These are phyloP conservation scores for Onychomys arenicola DNA, from an alignment of 2,797 vertebrate genomes.

Conservation along the genomic window DNA sequence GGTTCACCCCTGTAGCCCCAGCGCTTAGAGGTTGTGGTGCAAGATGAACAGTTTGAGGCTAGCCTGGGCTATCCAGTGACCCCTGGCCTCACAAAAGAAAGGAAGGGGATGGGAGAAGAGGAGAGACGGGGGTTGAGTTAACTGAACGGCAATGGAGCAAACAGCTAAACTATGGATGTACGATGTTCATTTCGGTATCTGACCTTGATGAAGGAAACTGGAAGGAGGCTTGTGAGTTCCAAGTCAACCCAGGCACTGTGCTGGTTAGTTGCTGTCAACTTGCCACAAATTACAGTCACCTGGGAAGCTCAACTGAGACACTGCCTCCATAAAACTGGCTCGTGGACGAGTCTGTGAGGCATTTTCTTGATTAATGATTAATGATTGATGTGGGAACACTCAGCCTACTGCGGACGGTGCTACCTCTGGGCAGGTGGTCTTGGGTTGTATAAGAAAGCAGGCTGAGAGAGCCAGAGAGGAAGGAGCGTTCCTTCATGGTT, in stretches of 20 bases:
- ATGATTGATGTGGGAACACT: no score
- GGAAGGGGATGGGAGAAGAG: no score
- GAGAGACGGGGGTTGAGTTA: not conserved
- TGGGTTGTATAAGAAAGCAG: not conserved
- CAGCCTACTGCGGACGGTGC: not conserved
- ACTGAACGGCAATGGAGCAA: not conserved
- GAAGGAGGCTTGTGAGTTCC: not conserved
- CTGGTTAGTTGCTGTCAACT: not conserved
- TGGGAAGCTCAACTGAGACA: not conserved
- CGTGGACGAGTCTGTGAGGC: no score
- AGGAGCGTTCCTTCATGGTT: no score
- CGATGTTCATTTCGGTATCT: not conserved
- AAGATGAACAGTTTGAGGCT: not conserved
- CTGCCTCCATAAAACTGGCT: not conserved
- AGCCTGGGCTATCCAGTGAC: not conserved
- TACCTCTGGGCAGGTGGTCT: not conserved
- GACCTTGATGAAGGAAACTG: not conserved
- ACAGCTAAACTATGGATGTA: not conserved
- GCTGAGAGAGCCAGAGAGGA: not conserved
- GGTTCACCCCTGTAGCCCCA: not conserved
- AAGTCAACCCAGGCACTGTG: not conserved
- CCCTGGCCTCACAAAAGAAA: not conserved
- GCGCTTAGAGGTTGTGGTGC: not conserved
- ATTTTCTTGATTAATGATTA: not conserved
- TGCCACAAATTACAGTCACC: not conserved